Conservation (phyloP, 2,113 vertebrate genomes). For the Cryptotis parvus region DNA sequence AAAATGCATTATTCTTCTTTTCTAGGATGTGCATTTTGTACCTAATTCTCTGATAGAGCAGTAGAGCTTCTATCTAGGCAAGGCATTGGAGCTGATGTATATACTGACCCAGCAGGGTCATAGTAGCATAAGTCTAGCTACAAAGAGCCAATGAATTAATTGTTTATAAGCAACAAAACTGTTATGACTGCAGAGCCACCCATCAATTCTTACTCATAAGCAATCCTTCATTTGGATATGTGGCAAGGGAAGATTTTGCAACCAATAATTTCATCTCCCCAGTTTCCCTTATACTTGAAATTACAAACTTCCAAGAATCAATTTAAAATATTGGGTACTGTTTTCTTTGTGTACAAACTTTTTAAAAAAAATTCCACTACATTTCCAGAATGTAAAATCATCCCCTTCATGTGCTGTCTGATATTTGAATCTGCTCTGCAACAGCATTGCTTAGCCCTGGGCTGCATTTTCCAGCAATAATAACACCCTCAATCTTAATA, state of each 20-base stretch:
- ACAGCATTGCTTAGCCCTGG: background rate
- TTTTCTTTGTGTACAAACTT: background rate
- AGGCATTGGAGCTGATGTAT: background rate
- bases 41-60: background rate
- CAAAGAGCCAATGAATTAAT: background rate
- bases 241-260: background rate
- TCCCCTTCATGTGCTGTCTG: background rate
- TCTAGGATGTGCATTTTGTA: background rate
- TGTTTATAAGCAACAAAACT: background rate
- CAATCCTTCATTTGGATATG: background rate
- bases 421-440: background rate
- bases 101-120: background rate
- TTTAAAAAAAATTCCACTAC: background rate
- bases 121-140: background rate
- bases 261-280: background rate
- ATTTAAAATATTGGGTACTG: constrained; percentile 23
- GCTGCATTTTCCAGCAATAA: background rate
- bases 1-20: background rate
- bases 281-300: background rate
- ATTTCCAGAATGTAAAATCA: background rate
- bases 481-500: background rate
- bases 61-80: background rate
- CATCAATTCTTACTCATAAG: background rate
- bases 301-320: background rate
- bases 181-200: background rate